These are phyloP conservation scores for Rhagium mordax DNA, from an alignment of 2,888 invertebrate species.

Conservation along the genomic window DNA sequence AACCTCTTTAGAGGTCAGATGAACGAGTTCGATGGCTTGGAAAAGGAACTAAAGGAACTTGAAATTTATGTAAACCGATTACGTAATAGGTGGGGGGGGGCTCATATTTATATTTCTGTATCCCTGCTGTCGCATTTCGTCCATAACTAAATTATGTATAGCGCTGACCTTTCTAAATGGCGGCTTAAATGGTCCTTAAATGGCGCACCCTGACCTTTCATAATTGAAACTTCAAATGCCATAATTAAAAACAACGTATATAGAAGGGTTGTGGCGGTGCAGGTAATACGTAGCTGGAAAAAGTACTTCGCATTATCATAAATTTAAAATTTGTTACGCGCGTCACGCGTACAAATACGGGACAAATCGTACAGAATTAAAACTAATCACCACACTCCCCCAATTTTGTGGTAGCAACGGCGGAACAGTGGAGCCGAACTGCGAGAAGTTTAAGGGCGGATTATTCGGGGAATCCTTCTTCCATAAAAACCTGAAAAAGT, in stretches of 20 bases:
- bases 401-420: background rate
- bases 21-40: background rate
- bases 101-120: background rate
- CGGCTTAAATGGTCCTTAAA: constrained; percentile 1
- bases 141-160: background rate
- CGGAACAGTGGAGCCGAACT: background rate
- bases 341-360: background rate
- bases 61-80: background rate
- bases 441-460: background rate
- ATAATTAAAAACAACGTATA: background rate
- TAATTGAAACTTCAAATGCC: constrained; percentile 16
- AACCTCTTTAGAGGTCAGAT: background rate
- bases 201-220: constrained; percentile 14
- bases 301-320: too few relatives aligned
- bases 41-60: background rate
- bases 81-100: background rate
- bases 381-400: background rate
- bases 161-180: constrained; percentile 9
- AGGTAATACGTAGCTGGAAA: background rate
- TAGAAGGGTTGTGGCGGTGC: too few relatives aligned
- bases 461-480: background rate
- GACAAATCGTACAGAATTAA: background rate
- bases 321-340: background rate
- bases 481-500: background rate
- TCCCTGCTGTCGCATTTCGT: background rate